Evolutionary conservation across 2,113 vertebrate genomes (phyloP).

Genomic region (Rhodinocichla rosea): DNA sequence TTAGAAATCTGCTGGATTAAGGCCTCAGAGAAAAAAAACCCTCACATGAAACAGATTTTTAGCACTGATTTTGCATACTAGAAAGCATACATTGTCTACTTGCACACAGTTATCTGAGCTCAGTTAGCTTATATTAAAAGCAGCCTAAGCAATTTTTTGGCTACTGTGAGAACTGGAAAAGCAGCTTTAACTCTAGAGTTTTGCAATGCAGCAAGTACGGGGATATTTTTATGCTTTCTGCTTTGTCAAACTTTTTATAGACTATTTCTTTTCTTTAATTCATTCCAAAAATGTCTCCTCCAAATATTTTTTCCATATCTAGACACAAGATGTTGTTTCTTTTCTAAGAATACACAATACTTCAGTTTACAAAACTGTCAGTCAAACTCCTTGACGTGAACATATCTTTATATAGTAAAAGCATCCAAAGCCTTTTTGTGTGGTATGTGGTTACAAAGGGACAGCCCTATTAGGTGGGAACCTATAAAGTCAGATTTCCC

Average conservation of each 20-base stretch:
- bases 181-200: background rate
- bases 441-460: background rate
- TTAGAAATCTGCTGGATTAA: background rate
- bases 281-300: slow-evolving; percentile 59
- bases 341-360: slow-evolving; percentile 71
- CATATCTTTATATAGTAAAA: slow-evolving; percentile 76
- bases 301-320: slow-evolving; percentile 72
- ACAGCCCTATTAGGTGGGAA: slow-evolving; percentile 12
- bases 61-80: background rate
- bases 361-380: slow-evolving; percentile 64
- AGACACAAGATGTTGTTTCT: slow-evolving; percentile 60
- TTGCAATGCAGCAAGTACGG: slow-evolving; percentile 30
- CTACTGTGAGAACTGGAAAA: background rate
- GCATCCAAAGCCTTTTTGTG: slow-evolving; percentile 29
- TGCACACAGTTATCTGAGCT: background rate
- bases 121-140: background rate
- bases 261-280: slow-evolving; percentile 47
- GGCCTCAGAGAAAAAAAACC: background rate
- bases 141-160: slow-evolving; percentile 4
- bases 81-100: background rate
- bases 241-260: slow-evolving; percentile 51
- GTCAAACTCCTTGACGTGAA: slow-evolving; percentile 45
- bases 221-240: slow-evolving; percentile 60
- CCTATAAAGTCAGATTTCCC: slow-evolving; percentile 10
- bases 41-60: background rate